Conservation (phyloP, 2,797 vertebrate genomes). For the Poecilia wingei region DNA sequence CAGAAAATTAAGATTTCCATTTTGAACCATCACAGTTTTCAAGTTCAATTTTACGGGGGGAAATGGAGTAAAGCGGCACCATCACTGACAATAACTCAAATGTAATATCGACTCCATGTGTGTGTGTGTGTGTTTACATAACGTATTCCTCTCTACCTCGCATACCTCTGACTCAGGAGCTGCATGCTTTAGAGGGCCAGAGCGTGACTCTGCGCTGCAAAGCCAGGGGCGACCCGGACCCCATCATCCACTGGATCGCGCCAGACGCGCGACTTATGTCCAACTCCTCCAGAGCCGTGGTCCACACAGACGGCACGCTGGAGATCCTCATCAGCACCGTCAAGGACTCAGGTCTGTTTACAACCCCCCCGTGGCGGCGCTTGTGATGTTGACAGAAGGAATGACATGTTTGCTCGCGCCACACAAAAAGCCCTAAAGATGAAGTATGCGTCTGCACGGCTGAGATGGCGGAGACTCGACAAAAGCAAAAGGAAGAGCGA, state of each 20-base stretch:
- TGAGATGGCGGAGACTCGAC: slow-evolving; percentile 12
- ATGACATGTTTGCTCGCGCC: slow-evolving; percentile 60
- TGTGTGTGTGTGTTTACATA: slow-evolving; percentile 1
- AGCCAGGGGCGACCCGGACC: slow-evolving; percentile 94
- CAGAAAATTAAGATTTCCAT: slow-evolving; percentile 45
- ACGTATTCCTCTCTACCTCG: neutral
- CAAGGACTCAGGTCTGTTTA: slow-evolving; percentile 88
- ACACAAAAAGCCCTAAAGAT: slow-evolving; percentile 28
- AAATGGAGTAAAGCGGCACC: neutral
- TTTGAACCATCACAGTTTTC: slow-evolving; percentile 38
- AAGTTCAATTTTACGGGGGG: slow-evolving; percentile 28
- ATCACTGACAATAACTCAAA: neutral
- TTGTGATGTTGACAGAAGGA: slow-evolving; percentile 56
- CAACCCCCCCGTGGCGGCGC: slow-evolving; percentile 21
- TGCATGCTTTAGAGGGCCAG: slow-evolving; percentile 94
- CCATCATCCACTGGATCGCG: slow-evolving; percentile 97
- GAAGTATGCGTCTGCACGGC: slow-evolving; percentile 49
- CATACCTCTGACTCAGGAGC: slow-evolving; percentile 76
- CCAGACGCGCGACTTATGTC: slow-evolving; percentile 96
- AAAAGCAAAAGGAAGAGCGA: slow-evolving; percentile 11
- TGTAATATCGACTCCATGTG: neutral
- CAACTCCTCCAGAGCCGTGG: slow-evolving; percentile 89
- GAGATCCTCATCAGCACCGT: slow-evolving; percentile 98
- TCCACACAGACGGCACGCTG: slow-evolving; percentile 92
- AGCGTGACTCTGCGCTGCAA: slow-evolving; percentile 93